Evolutionary conservation across 2,888 invertebrate species (phyloP), one percentile per base, ranked within the genome.

Genomic region (Heliothis peltigera): DNA sequence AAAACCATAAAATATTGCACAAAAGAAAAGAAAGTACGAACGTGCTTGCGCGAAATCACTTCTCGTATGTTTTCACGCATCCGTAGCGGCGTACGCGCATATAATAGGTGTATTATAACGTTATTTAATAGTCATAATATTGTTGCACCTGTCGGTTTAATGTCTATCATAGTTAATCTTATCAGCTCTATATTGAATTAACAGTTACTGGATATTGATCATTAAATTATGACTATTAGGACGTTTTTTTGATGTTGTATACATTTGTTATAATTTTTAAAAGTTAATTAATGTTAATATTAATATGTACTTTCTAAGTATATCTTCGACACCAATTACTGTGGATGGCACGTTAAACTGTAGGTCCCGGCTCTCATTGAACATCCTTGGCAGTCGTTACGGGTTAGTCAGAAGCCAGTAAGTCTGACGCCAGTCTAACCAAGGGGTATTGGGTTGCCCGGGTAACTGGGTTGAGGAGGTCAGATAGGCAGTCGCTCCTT

Each of bases 1-100:
- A 69, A 47, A 48, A 46, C 46, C n/a, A 42, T 15, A 1, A 22
- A 17, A 5, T 35, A 28, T 48, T 52, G 28, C 46, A 28, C 3
- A 57, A 28, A 44, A 18, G n/a, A 55, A 72, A 51, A 8, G 72
- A 69, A 69, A 72, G 64, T 47, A 19, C 7, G 43, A 10, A 54
- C 68, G 75, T 64, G 69, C 10, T 15, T 51, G 66, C 21, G 21
- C 67, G 57, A 22, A 35, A 8, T 55, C 2, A 4, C 18, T 57
- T 59, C 53, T 67, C 59, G 67, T 69, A 68, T 75, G 63, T 76
- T 76, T 76, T 54, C 62, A 55, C 57, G 44, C 52, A 52, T 65
- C 67, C 62, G n/a, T n/a, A n/a, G n/a, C n/a, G 68, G 42, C 54
- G 35, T n/a, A 44, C 5, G 32, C 43, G 44, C 18, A 21, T 32